Percentiles rank a stretch among this genome's conserved stretches.
phyloP scores from a whole-genome alignment of 1,140 invertebrate genomes.

The Vanessa atalanta region DNA sequence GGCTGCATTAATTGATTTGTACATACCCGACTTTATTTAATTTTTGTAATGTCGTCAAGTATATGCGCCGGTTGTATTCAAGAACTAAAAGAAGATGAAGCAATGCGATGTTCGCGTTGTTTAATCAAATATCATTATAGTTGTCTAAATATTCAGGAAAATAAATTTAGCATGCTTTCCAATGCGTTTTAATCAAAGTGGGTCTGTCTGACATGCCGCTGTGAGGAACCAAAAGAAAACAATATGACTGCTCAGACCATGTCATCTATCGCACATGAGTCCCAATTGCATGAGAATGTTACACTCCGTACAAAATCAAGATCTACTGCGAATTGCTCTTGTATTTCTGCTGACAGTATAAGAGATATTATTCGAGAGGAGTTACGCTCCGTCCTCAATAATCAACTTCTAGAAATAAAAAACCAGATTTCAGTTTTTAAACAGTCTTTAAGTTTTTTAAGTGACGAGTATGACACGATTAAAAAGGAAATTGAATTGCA shows the following conservation, averaged over 20 bases:
- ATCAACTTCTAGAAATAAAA: neutral
- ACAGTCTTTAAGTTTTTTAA: slow-evolving; percentile 7
- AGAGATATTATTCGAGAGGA: slow-evolving; percentile 5
- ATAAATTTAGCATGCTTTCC: neutral
- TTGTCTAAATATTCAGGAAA: slow-evolving; percentile 2
- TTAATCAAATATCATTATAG: neutral
- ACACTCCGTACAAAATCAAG: slow-evolving; percentile 1
- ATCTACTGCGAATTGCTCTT: neutral
- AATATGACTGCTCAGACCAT: too few species aligned
- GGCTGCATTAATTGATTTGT: neutral
- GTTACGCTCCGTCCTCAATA: neutral
- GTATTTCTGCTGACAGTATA: neutral
- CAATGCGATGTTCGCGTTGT: slow-evolving; percentile 1
- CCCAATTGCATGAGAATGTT: neutral
- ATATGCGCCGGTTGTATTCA: too few species aligned
- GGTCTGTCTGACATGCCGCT: neutral
- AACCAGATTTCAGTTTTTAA: neutral
- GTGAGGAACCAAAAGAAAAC: too few species aligned
- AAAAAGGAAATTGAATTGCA: neutral
- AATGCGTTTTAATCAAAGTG: neutral
- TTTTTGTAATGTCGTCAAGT: neutral
- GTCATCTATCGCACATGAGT: too few species aligned
- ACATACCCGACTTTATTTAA: neutral
- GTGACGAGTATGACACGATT: neutral
- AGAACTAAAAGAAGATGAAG: neutral